Base-by-base conservation (phyloP, 2,113 vertebrate genomes). In the Murina feae region DNA sequence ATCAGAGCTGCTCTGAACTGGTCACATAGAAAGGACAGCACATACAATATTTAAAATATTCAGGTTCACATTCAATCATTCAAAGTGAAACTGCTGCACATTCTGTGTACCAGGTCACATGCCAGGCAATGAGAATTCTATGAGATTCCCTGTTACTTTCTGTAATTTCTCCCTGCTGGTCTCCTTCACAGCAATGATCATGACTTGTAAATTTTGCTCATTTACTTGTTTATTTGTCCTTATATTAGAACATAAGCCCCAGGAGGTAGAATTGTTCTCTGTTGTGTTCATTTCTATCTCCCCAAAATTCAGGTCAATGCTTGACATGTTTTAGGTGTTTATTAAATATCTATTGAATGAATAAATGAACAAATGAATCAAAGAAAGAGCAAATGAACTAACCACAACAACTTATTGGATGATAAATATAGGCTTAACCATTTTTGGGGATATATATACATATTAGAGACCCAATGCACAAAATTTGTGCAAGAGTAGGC, bases 281-380 rank as follows among this genome's bases (percentile, higher is more conserved):
- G 5, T 76, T 60, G 21, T 86, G 32, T 74, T 94, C 49, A 10
- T 68, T 87, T 90, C 37, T 60, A 17, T 71, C n/a, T 78, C 30
- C 5, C 18, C 9, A 91, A 87, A 89, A 84, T 91, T 86, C 74
- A 92, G 85, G 47, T 71, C 81, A 95, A 32, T 78, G 72, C 51
- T 88, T 81, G 44, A 58, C 53, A 75, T 28, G 17, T 78, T 85
- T 88, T 78, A 87, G 65, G 58, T 90, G 32, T n/a, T 65, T 80
- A 71, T 86, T 84, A 75, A 69, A 80, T 75, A 89, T 51, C 51
- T 21, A 14, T 76, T 69, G 42, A 86, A n/a, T 44, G 84, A 93
- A 32, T 44, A 81, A 23, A 51, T 76, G 74, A 89, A 79, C 6
- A 35, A 66, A 72, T 72, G 44, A 94, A 55, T 74, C 68, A 93